A percentile compares a stretch with the other conserved stretches of the same genome.
Evolutionary conservation across 1,140 invertebrate species (phyloP).

Genomic region (Diabrotica virgifera): DNA sequence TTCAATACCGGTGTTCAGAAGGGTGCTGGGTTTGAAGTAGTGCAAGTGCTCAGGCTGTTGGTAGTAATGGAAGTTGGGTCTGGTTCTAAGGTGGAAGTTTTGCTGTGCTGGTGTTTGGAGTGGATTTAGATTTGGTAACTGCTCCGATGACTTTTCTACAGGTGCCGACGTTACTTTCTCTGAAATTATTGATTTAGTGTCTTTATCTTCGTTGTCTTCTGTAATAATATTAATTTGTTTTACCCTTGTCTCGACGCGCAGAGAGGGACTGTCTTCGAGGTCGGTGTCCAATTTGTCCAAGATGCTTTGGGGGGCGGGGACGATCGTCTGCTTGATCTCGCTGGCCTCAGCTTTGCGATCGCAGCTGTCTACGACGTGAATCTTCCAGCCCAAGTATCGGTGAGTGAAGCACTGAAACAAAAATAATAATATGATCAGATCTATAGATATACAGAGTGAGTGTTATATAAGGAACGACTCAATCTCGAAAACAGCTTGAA

Average conservation of each 20-base stretch:
- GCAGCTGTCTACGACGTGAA: slow-evolving; percentile 83
- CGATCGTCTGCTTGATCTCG: slow-evolving; percentile 54
- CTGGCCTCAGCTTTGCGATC: slow-evolving; percentile 57
- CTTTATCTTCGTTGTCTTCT: slow-evolving; percentile 31
- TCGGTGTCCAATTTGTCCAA: slow-evolving; percentile 52
- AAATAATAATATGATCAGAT: slow-evolving; percentile 15
- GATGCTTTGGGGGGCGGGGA: slow-evolving; percentile 41
- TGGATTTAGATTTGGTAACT: slow-evolving; percentile 10
- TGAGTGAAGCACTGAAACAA: slow-evolving; percentile 79
- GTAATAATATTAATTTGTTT: slow-evolving; percentile 58
- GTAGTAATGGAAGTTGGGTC: neutral
- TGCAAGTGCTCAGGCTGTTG: neutral
- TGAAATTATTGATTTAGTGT: slow-evolving; percentile 37
- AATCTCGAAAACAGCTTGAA: too few species aligned
- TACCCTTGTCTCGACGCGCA: slow-evolving; percentile 67
- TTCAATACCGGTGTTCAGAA: neutral
- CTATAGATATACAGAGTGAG: neutral
- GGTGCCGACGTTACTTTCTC: slow-evolving; percentile 19
- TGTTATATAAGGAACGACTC: too few species aligned
- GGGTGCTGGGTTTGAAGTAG: slow-evolving; percentile 14
- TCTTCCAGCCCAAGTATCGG: slow-evolving; percentile 92
- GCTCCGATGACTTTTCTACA: neutral
- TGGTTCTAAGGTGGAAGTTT: slow-evolving; percentile 7
- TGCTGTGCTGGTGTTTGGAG: slow-evolving; percentile 1
- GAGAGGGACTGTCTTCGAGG: slow-evolving; percentile 58